These are phyloP conservation scores for Zele albiditarsus DNA, from an alignment of 2,888 invertebrate species.

Conservation along the genomic window DNA sequence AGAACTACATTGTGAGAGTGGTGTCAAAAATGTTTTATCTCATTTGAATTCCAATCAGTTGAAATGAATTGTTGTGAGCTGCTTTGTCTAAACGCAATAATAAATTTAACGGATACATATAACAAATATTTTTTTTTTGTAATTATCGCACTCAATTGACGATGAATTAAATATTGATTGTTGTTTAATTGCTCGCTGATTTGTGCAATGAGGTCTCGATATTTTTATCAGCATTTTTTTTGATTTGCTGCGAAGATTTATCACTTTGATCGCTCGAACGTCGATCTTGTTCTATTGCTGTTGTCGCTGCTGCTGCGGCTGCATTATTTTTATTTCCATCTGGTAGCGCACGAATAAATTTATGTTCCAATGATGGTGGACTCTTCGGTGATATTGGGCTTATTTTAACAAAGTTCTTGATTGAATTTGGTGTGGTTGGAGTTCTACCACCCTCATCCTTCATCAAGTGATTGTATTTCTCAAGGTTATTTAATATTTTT, in stretches of 20 bases:
- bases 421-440: conserved; percentile 71
- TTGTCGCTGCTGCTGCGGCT: not conserved
- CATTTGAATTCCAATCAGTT: not conserved
- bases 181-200: conserved; percentile 46
- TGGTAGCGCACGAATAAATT: conserved; percentile 15
- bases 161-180: not conserved
- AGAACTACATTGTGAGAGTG: not conserved
- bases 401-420: conserved; percentile 60
- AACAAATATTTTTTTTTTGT: not conserved
- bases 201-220: conserved; percentile 44
- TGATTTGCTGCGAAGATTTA: conserved; percentile 38
- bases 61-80: not conserved
- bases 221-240: conserved; percentile 44
- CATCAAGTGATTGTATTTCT: conserved; percentile 86
- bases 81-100: not conserved
- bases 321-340: conserved; percentile 32
- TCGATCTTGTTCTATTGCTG: conserved; percentile 32
- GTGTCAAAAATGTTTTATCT: not conserved
- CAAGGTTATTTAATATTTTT: conserved; percentile 91
- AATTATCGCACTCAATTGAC: not conserved
- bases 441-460: conserved; percentile 75
- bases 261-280: conserved; percentile 40
- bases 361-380: conserved; percentile 37
- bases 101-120: not conserved
- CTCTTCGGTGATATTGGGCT: conserved; percentile 63